Evolutionary conservation across 1,140 invertebrate species (phyloP).

Genomic region (Notospermus geniculatus): DNA sequence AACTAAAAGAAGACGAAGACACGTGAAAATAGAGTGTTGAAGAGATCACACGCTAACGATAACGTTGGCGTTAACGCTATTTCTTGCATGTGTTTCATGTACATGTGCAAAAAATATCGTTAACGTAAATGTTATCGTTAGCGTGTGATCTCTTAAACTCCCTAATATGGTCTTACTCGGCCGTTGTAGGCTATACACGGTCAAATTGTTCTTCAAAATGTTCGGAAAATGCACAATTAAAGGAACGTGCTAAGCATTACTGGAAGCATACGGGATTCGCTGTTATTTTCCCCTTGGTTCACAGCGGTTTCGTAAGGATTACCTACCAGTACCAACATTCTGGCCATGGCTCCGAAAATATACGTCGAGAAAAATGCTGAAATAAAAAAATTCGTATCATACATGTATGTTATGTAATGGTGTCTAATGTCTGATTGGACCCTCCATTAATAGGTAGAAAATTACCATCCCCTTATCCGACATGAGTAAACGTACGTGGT

Average conservation of each 20-base stretch:
- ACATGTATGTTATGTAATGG: not conserved
- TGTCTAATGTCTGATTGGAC: not conserved
- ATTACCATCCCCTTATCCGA: too few relatives aligned
- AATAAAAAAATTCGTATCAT: not conserved
- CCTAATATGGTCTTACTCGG: not conserved
- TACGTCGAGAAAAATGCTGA: slow-evolving; percentile 5
- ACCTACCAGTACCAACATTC: not conserved
- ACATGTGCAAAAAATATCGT: too few relatives aligned
- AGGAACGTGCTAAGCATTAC: not conserved
- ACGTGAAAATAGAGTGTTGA: not conserved
- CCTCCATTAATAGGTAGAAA: not conserved
- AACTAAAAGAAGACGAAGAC: not conserved
- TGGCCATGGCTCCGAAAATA: not conserved
- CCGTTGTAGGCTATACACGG: too few relatives aligned
- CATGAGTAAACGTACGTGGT: too few relatives aligned
- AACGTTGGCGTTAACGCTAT: too few relatives aligned
- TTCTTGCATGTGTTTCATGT: too few relatives aligned
- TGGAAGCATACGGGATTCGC: not conserved
- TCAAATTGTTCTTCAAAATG: not conserved
- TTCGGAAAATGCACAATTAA: not conserved
- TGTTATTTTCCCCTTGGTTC: not conserved
- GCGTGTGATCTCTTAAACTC: too few relatives aligned
- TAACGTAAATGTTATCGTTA: too few relatives aligned
- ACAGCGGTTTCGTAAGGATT: not conserved
- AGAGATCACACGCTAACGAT: too few relatives aligned